Evolutionary conservation across 2,797 vertebrate species (phyloP), one percentile per base, ranked within the genome.

Genomic region (Hephaestus fuliginosus): DNA sequence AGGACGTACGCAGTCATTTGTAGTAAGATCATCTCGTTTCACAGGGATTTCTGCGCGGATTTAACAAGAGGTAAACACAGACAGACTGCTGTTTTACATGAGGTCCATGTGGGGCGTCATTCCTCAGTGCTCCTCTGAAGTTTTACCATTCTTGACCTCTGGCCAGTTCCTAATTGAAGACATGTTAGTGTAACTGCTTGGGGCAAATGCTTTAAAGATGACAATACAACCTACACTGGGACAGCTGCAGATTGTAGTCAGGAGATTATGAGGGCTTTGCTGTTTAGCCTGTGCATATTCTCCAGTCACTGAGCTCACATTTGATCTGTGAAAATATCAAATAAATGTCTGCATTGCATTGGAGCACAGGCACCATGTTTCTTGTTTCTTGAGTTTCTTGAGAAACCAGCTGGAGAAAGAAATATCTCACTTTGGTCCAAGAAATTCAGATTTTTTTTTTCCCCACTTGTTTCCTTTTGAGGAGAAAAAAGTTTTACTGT

Each of bases 11-110:
- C 61, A 49, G 36, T 62, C 22, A 51, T 81, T 85, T 58, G 46
- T 30, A 11, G 33, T 52, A 7, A 58, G 25, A 72, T 63, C 0
- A 67, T 70, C 65, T 71, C 4, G 4, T 61, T 30, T 70, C 33
- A 71, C 14, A 36, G 46, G 12, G 12, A 1, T 66, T 72, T 71
- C 12, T 81, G 64, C 56, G 41, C 28, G 56, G n/a, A 58, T 79
- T 84, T 33, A 85, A 70, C 33, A 70, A 76, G 78, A 77, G 53
- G 55, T 71, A 64, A 86, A 85, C 57, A 63, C 49, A 80, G 15
- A 67, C 18, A 72, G 48, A 72, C 70, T 78, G 81, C 66, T 74
- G 82, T 70, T 92, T 90, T 52, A 83, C 43, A 39, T 39, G 41
- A 73, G 36, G 11, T 58, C 49, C 20, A 15, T 7, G 30, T 33